Base-by-base conservation (phyloP, 1,140 invertebrate genomes). In the Drosophila lowei region DNA sequence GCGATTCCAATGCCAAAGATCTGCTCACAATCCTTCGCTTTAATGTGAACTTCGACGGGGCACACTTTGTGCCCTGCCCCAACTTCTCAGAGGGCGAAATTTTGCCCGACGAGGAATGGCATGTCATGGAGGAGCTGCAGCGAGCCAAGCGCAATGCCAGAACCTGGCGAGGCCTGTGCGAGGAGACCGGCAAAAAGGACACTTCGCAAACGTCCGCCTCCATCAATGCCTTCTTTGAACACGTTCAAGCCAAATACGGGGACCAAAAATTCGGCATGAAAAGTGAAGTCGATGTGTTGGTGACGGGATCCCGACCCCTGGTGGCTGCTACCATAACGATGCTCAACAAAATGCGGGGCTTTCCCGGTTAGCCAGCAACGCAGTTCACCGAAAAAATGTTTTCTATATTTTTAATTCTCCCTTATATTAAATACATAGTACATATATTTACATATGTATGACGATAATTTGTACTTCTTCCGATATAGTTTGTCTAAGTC, bases 291-390 rank as follows among this genome's bases (percentile, higher is more conserved):
- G 93, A 96, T 75, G 92, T 99, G 6, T 92, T 99, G 15, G 93
- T 98, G 1, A 98, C 97, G 8, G 98, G 98, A 2, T 99, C 98
- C 34, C 90, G 99, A 56, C 96, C 98, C 93, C 92, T 99, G 57
- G 95, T 99, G 9, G 98, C 97, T 2, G 95, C 95, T 28, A 93
- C 95, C 13, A 92, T 98, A 0, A 15, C 25, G 2, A 30, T 21
- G 25, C 11, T 88, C 1, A 53, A 80, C 8, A 60, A 71, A 13
- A 48, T 72, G 38, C 88, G 76, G 11, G 50, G 38, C 11, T 9
- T 15, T 18, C 63, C 7, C 34, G 23, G 23, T 25, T 25, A 25
- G 23, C 4, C 23, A 13, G 34, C 13, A 9, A 0, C 28, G 5
- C 23, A 25, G 4, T 25, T 25, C 5, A 18, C 25, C 5, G 28